Percentiles rank a stretch among this genome's conserved stretches.
Conservation (phyloP, 2,113 vertebrate genomes). For the Corythornis madagascariensis region DNA sequence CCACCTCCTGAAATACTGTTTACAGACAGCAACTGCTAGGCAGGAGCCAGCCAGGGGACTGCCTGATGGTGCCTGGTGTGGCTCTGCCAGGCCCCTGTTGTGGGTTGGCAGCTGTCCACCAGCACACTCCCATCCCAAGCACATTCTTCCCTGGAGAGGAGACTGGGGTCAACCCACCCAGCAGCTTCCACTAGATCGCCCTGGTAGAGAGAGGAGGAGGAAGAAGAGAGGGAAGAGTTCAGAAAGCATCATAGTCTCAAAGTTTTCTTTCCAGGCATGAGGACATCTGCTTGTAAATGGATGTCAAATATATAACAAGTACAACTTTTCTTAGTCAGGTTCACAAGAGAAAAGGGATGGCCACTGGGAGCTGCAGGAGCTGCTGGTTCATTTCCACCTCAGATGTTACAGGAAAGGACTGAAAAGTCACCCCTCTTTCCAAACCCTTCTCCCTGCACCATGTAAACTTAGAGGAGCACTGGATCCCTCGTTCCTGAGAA, state of each 20-base stretch:
- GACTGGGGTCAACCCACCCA: background rate
- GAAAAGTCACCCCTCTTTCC: background rate
- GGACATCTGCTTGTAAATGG: background rate
- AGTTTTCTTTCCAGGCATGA: background rate
- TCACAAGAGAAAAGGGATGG: background rate
- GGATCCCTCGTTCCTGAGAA: background rate
- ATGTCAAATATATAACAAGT: background rate
- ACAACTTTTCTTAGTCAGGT: background rate
- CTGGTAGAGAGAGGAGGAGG: background rate
- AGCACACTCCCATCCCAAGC: background rate
- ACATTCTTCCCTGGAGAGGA: background rate
- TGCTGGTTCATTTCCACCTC: background rate
- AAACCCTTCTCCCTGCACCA: background rate
- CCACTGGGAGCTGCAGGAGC: background rate
- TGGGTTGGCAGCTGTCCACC: background rate
- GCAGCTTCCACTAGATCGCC: background rate
- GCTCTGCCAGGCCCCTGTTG: background rate
- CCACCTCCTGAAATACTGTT: background rate
- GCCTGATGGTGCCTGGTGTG: background rate
- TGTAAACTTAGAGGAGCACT: background rate
- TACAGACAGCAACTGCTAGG: fast-evolving
- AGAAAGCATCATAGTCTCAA: background rate
- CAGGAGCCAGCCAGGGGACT: background rate
- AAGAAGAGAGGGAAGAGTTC: background rate
- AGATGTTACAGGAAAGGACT: background rate